Evolutionary conservation across 2,888 invertebrate genomes (phyloP).

Genomic region (Eurytoma adleriae): DNA sequence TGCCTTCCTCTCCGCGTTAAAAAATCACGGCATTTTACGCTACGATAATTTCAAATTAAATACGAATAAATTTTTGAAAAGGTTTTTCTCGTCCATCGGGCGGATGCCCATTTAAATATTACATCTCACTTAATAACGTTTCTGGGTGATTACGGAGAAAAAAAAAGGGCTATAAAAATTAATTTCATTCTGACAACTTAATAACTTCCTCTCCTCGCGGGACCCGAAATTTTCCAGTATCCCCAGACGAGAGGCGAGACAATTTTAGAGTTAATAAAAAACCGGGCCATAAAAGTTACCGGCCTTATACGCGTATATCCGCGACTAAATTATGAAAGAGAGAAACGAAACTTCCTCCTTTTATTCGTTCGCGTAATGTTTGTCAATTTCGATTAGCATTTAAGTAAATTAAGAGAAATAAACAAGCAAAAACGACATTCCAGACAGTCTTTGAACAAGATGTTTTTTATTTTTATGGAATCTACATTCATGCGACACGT

Average conservation of each 20-base stretch:
- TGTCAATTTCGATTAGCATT: too few relatives aligned
- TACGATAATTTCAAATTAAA: background rate
- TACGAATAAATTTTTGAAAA: background rate
- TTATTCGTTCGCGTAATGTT: too few relatives aligned
- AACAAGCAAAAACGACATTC: too few relatives aligned
- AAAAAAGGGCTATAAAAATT: constrained; percentile 37
- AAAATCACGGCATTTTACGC: background rate
- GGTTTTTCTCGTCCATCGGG: background rate
- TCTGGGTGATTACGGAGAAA: constrained; percentile 9
- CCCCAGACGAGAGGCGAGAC: constrained; percentile 11
- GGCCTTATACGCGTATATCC: too few relatives aligned
- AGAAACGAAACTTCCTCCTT: too few relatives aligned
- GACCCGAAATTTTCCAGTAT: constrained; percentile 30
- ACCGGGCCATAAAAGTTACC: constrained; percentile 19
- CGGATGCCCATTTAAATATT: background rate
- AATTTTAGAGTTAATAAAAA: constrained; percentile 31
- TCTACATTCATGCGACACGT: too few relatives aligned
- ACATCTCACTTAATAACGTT: constrained; percentile 31
- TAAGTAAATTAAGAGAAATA: too few relatives aligned
- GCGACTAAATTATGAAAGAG: too few relatives aligned
- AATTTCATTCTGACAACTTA: constrained; percentile 45
- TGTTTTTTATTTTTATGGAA: too few relatives aligned
- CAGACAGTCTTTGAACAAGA: too few relatives aligned
- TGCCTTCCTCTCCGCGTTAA: background rate
- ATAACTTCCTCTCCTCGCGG: constrained; percentile 52